These are phyloP conservation scores for Odontesthes bonariensis DNA, from an alignment of 2,113 vertebrate genomes.

Conservation along the genomic window DNA sequence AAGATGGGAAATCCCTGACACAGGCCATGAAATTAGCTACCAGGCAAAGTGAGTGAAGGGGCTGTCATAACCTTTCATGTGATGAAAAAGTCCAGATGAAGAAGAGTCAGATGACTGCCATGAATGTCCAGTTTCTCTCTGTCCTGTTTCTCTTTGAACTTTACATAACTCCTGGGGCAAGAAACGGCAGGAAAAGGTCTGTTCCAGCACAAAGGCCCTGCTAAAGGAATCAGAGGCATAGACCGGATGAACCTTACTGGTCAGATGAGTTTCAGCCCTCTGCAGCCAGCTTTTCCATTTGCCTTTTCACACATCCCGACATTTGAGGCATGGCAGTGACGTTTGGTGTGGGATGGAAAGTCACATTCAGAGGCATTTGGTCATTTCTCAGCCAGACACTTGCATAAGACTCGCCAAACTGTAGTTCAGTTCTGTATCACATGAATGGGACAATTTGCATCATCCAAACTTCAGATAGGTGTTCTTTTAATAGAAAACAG, in stretches of 20 bases:
- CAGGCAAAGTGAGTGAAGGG: constrained; percentile 27
- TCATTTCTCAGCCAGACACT: constrained; percentile 9
- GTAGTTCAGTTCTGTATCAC: constrained; percentile 8
- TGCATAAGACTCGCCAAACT: neutral
- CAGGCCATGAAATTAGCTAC: constrained; percentile 46
- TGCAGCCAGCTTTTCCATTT: constrained; percentile 69
- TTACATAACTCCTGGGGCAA: constrained; percentile 66
- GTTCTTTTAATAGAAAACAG: constrained; percentile 14
- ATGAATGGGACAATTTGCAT: constrained; percentile 19
- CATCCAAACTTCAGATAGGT: constrained; percentile 8
- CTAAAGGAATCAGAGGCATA: constrained; percentile 72
- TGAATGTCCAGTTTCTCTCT: constrained; percentile 55
- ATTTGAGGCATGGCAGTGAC: constrained; percentile 48
- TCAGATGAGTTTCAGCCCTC: constrained; percentile 53
- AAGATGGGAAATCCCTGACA: constrained; percentile 34
- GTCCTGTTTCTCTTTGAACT: constrained; percentile 22
- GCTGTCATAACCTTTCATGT: constrained; percentile 27
- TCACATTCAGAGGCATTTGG: constrained; percentile 32
- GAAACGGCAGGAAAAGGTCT: constrained; percentile 54
- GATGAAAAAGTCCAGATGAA: constrained; percentile 21
- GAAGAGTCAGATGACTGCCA: constrained; percentile 30
- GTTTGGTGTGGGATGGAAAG: constrained; percentile 45
- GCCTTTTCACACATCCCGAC: constrained; percentile 38
- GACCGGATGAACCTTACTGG: constrained; percentile 70
- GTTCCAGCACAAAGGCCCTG: constrained; percentile 66